Conservation (phyloP, 2,797 vertebrate species). For the Novumbra hubbsi region DNA sequence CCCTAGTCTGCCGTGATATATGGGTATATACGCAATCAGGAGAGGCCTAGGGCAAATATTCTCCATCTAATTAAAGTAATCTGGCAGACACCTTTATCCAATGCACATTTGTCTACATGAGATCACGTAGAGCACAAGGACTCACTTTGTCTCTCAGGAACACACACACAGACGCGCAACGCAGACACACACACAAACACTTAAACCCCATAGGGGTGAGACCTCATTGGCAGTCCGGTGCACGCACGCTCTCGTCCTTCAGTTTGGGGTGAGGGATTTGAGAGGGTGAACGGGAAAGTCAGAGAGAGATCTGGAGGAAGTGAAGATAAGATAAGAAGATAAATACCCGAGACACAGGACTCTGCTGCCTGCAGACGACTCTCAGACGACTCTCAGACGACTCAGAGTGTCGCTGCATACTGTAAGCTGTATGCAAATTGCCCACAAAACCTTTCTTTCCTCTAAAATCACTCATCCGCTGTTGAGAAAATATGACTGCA, state of each 20-base stretch:
- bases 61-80: no score
- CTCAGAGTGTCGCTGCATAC: slow-evolving; percentile 46
- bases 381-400: slow-evolving; percentile 51
- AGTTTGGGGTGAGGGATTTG: slow-evolving; percentile 2
- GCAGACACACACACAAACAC: background rate
- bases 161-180: background rate
- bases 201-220: background rate
- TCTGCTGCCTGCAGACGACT: slow-evolving; percentile 48
- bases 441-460: slow-evolving; percentile 62
- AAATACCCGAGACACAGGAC: slow-evolving; percentile 38
- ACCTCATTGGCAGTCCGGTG: slow-evolving; percentile 20
- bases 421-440: slow-evolving; percentile 57
- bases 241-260: slow-evolving; percentile 8
- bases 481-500: slow-evolving; percentile 63
- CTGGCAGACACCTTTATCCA: no score
- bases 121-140: slow-evolving; percentile 16
- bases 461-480: slow-evolving; percentile 65
- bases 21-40: slow-evolving; percentile 6
- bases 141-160: background rate
- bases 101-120: background rate
- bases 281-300: slow-evolving; percentile 9
- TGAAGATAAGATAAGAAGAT: slow-evolving; percentile 33
- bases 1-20: slow-evolving; percentile 2
- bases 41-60: background rate
- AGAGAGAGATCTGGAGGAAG: background rate